Evolutionary conservation across 1,140 invertebrate species (phyloP), one percentile per base, ranked within the genome.

Genomic region (Ruditapes philippinarum): DNA sequence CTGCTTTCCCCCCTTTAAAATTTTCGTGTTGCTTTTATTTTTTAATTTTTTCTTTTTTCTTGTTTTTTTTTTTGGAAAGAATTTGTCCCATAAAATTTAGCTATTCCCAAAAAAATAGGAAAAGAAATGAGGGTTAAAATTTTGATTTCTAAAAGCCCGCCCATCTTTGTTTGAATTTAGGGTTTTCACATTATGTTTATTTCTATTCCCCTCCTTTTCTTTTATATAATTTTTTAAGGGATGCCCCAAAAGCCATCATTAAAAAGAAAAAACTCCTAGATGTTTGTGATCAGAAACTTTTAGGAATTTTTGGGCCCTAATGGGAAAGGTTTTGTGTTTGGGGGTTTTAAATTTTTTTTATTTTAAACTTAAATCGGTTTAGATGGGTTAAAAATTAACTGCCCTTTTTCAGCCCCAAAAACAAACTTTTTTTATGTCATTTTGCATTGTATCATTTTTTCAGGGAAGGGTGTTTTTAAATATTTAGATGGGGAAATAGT

Each of bases 41-140:
- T 28, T 89, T 68, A 17, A 90, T 82, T 68, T 82, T 40, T 17
- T 88, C 85, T 28, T 84, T 36, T 85, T 54, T 60, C 12, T 80
- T 22, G 57, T 51, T n/a, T 83, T 22, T 25, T 73, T 60, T 25
- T 28, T 7, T 17, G 80, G 42, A 51, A 54, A 73, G n/a, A n/a
- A n/a, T n/a, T 79, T 80, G 33, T 73, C 42, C 70, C 49, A 91
- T 4, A 90, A 38, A 12, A 88, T 38, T 33, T 87, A 68, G 4
- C 68, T 68, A 88, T 90, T 83, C 62, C 88, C 89, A n/a, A n/a
- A n/a, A n/a, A n/a, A 4, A 88, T 17, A 19, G 84, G 54, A 40
- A 73, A 57, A 19, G 78, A 5, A 40, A 88, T 25, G 68, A 90
- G 78, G 5, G 49, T 65, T 51, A 83, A 76, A 68, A 88, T 88